Base-by-base conservation (phyloP, 2,113 vertebrate genomes). In the Mobula hypostoma region DNA sequence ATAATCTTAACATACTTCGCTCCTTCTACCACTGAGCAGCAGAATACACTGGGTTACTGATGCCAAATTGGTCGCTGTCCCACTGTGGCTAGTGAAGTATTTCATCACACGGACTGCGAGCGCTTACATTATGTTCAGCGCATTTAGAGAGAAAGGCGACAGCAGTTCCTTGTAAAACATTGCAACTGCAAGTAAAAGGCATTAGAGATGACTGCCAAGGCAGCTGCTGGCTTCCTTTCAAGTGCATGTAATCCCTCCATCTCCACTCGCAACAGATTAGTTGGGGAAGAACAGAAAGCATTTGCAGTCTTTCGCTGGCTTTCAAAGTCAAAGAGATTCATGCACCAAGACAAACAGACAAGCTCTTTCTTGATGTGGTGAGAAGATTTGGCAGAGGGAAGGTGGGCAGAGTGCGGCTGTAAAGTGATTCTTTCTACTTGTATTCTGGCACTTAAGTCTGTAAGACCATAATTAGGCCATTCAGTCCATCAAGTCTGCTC, bases 261-360 rank as follows among this genome's bases (percentile, higher is more conserved):
- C 15, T 66, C 61, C 85, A 90, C 85, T 90, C n/a, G n/a, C 85
- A 32, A 17, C 85, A 32, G 85, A 90, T 90, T 90, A 90, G 85
- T 66, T 90, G 7, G 29, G n/a, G 63, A 32, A 32, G 58, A 61
- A 14, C 82, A 85, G 80, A 29, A 90, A 17, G 1, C n/a, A 19
- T 61, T 90, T 66, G 48, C n/a, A 6, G 61, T 66, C 61, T 90
- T 66, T 66, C 48, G 61, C 61, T 7, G 58, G 12, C 63, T 66
- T 88, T 66, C 85, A 61, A 58, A 66, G 61, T 66, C 85, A 90
- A 66, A 66, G 29, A 66, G 61, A 29, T n/a, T 88, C 61, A 32
- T 32, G 63, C 58, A 66, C 61, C 2, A 29, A 63, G 85, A 1
- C 29, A 32, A 63, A 12, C 6, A 61, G 19, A 90, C 58, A 27